Conservation (phyloP, 2,113 vertebrate species). For the Oxygymnocypris stewartii region DNA sequence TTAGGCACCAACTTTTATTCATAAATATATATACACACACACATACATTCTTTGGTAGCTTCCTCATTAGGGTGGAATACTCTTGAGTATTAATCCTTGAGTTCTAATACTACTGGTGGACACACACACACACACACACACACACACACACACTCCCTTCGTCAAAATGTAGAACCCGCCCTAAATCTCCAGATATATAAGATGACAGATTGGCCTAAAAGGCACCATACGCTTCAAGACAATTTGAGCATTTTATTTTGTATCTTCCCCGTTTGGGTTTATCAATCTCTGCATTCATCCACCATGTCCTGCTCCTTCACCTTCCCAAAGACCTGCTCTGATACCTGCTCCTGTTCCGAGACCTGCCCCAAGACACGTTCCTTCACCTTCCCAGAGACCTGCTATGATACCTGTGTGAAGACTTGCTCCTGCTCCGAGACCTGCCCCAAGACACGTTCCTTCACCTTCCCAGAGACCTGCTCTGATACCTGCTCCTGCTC, state of each 20-base stretch:
- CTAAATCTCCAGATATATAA: conserved; percentile 71
- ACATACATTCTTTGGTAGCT: conserved; percentile 65
- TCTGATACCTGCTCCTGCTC: not conserved
- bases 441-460: not conserved
- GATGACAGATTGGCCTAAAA: conserved; percentile 54
- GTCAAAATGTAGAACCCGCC: conserved; percentile 61
- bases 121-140: conserved; percentile 45
- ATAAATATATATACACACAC: conserved; percentile 17
- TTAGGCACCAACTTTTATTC: not conserved
- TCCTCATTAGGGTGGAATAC: conserved; percentile 67
- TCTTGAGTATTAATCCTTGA: conserved; percentile 50
- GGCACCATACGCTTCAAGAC: conserved; percentile 51
- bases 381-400: not conserved
- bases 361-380: not conserved
- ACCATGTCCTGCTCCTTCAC: conserved; percentile 50
- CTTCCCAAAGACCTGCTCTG: not conserved
- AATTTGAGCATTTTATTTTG: conserved; percentile 31
- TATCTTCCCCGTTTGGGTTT: conserved; percentile 24
- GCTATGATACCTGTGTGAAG: not conserved
- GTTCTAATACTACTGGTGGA: conserved; percentile 60
- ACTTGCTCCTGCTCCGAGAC: not conserved
- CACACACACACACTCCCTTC: conserved; percentile 52
- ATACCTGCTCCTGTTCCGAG: too few relatives aligned
- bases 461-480: not conserved
- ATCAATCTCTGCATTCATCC: conserved; percentile 53